Conservation (phyloP, 2,888 invertebrate species). For the Acrobasis repandana region DNA sequence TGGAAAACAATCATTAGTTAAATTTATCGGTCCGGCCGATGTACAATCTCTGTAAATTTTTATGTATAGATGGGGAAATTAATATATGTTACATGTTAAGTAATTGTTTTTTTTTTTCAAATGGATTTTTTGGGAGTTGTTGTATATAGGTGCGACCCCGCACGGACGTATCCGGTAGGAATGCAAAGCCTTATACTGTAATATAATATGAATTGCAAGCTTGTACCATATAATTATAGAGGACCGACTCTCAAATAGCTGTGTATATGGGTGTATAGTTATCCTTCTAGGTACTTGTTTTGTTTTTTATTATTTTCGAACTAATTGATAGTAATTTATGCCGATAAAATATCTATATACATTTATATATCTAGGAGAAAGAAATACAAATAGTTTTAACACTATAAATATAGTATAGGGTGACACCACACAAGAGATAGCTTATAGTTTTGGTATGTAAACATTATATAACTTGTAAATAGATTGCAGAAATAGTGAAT, state of each 20-base stretch:
- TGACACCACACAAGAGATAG: slow-evolving; percentile 76
- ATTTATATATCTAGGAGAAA: slow-evolving; percentile 69
- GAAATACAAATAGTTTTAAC: slow-evolving; percentile 81
- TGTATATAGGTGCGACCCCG: slow-evolving; percentile 58
- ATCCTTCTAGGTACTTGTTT: slow-evolving; percentile 67
- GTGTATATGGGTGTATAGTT: slow-evolving; percentile 82
- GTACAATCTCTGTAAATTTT: slow-evolving; percentile 79
- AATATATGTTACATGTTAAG: slow-evolving; percentile 76
- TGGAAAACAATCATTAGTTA: slow-evolving; percentile 47
- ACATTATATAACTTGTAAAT: slow-evolving; percentile 78
- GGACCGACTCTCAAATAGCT: slow-evolving; percentile 70
- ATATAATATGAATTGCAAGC: slow-evolving; percentile 66
- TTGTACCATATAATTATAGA: slow-evolving; percentile 74
- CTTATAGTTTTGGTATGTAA: slow-evolving; percentile 80
- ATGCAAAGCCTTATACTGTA: slow-evolving; percentile 77
- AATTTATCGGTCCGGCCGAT: slow-evolving; percentile 63
- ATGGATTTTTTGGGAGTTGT: slow-evolving; percentile 49
- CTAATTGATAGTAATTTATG: slow-evolving; percentile 82
- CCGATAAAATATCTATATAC: slow-evolving; percentile 74
- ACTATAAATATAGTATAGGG: slow-evolving; percentile 81
- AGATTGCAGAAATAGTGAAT: slow-evolving; percentile 74
- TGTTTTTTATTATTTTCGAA: slow-evolving; percentile 70
- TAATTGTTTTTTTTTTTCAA: slow-evolving; percentile 63
- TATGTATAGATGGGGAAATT: slow-evolving; percentile 80
- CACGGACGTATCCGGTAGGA: slow-evolving; percentile 54